Evolutionary conservation across 2,888 invertebrate genomes (phyloP).

Genomic region (Lysandra coridon): DNA sequence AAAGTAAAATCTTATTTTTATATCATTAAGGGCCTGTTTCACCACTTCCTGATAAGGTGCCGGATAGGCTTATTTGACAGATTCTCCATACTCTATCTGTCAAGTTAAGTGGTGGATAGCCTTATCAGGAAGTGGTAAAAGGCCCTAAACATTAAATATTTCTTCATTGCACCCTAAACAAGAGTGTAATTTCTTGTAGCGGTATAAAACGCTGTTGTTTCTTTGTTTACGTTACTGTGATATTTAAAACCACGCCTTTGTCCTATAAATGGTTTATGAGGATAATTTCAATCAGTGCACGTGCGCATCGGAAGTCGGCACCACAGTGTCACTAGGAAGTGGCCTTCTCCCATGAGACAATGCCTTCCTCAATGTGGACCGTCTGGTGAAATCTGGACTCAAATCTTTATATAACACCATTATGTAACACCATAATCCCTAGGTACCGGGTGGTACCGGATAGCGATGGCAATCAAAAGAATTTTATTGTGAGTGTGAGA

Average conservation of each 20-base stretch:
- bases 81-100: too few species aligned
- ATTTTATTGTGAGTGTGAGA: background rate
- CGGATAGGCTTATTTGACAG: too few species aligned
- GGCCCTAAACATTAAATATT: too few species aligned
- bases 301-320: background rate
- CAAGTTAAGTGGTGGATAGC: too few species aligned
- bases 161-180: background rate
- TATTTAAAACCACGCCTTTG: background rate
- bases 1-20: too few species aligned
- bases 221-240: background rate
- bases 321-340: slow-evolving; percentile 12
- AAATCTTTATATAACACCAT: background rate
- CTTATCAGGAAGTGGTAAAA: too few species aligned
- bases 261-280: background rate
- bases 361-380: background rate
- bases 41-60: too few species aligned
- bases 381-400: background rate
- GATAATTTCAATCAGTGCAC: background rate
- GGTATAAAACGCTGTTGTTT: background rate
- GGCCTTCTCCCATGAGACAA: slow-evolving; percentile 26
- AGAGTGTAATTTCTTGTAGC: background rate
- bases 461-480: background rate
- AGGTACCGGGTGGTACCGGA: background rate
- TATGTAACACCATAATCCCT: background rate
- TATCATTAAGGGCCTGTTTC: too few species aligned